Base-by-base conservation (phyloP, 1,140 invertebrate species). In the Drosophila guanche region DNA sequence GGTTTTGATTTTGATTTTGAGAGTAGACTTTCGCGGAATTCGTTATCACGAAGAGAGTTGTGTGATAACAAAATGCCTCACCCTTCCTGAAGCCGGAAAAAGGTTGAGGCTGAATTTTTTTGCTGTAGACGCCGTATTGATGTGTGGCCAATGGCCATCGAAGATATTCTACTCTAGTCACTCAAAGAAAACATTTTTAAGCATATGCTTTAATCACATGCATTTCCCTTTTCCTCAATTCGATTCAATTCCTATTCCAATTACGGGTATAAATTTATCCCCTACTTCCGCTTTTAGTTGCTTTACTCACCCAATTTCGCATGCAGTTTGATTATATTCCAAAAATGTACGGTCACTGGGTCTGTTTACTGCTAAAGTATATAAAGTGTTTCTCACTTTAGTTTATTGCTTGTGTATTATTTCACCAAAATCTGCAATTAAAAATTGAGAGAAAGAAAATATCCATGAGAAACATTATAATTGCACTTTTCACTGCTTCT, bases 251-350 rank as follows among this genome's bases (percentile, higher is more conserved):
- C 8, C 33, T 10, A 33, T 10, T 10, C 29, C 8, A 3, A 33
- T 1, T 33, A 3, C 8, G 3, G 20, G n/a, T 27, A 22, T 23
- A 41, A 20, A 20, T 43, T 29, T 33, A 33, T 33, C 29, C 8
- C 29, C 8, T 10, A 33, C 29, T 33, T 33, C 29, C 20, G 10
- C 25, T n/a, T 47, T 47, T 12, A 10, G 27, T 45, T 46, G 12
- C 22, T 58, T 42, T 42, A 84, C 79, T 83, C 40, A 84, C 79
- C 69, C 45, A 71, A 52, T 46, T 69, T 66, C 42, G 40, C 61
- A 68, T 50, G 25, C 37, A 47, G 40, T 47, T 52, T 60, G 12
- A 53, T 73, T 46, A 25, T 69, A 46, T 63, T 73, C 51, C 61
- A 62, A 81, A 55, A 61, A 33, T 51, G 22, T 67, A 47, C 12